A percentile compares a stretch with the other conserved stretches of the same genome.
Evolutionary conservation across 1,140 invertebrate species (phyloP).

Genomic region (Drosophila hydei): DNA sequence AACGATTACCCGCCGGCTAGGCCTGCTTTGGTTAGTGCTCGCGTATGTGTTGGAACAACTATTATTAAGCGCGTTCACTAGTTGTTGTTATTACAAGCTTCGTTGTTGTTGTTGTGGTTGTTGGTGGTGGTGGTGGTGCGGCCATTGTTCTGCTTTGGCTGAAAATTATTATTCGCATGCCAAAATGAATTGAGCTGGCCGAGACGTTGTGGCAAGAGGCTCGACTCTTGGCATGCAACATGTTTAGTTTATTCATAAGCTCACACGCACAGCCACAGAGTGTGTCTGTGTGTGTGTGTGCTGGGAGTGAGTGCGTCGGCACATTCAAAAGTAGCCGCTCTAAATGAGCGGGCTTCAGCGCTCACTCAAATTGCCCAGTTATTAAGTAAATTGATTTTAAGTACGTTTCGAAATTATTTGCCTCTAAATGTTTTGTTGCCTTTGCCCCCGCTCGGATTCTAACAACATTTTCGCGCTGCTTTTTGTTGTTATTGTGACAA

Average conservation of each 20-base stretch:
- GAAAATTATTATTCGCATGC: conserved; percentile 80
- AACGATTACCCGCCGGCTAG: conserved; percentile 82
- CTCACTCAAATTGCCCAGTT: conserved; percentile 75
- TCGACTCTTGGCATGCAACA: conserved; percentile 68
- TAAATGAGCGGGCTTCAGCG: conserved; percentile 27
- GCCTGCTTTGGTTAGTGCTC: conserved; percentile 57
- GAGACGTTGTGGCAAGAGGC: conserved; percentile 37
- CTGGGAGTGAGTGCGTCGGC: conserved; percentile 46
- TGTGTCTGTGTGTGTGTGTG: background rate
- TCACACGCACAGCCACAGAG: conserved; percentile 9
- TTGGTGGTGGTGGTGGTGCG: conserved; percentile 50
- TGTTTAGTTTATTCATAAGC: conserved; percentile 69
- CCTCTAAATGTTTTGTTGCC: conserved; percentile 77
- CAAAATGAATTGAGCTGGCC: conserved; percentile 77
- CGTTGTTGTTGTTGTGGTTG: conserved; percentile 53
- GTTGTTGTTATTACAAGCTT: conserved; percentile 25
- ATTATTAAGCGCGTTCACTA: conserved; percentile 70
- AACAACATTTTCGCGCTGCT: conserved; percentile 14
- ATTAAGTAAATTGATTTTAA: conserved; percentile 84
- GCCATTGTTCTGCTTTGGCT: conserved; percentile 80
- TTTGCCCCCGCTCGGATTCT: conserved; percentile 24
- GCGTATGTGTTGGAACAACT: conserved; percentile 80
- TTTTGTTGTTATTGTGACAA: background rate
- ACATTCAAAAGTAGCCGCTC: conserved; percentile 49
- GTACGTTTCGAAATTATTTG: conserved; percentile 80